Conservation (phyloP, 2,797 vertebrate species). For the Tympanoctomys barrerae region DNA sequence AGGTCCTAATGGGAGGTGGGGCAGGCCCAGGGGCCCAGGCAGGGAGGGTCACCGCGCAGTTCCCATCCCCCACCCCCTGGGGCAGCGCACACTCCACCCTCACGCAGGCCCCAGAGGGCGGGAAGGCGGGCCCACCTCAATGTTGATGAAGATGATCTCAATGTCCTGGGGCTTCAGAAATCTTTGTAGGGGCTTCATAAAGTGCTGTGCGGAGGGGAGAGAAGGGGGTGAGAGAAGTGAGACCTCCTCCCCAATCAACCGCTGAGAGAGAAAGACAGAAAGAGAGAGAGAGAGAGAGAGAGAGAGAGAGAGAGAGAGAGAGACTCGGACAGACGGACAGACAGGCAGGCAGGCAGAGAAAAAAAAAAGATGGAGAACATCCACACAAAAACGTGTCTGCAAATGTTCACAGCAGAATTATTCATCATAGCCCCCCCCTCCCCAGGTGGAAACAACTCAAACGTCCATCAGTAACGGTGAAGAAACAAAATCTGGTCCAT, state of each 20-base stretch:
- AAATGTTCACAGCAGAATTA: background rate
- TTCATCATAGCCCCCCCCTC: too few species aligned
- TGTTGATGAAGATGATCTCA: slow-evolving; percentile 95
- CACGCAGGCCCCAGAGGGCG: background rate
- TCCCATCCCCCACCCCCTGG: too few species aligned
- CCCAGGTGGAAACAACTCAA: background rate
- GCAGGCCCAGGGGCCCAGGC: background rate
- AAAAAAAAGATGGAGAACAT: too few species aligned
- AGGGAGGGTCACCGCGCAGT: background rate
- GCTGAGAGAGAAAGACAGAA: background rate
- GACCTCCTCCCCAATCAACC: background rate
- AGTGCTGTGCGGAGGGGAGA: slow-evolving; percentile 89
- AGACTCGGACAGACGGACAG: background rate
- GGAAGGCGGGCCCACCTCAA: slow-evolving; percentile 87
- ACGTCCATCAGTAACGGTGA: background rate
- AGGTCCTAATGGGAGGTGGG: slow-evolving; percentile 89
- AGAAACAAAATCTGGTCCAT: background rate
- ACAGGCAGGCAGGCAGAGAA: background rate
- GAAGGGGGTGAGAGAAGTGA: background rate
- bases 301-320: background rate
- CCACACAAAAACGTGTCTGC: background rate
- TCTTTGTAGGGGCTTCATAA: slow-evolving; percentile 93
- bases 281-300: background rate
- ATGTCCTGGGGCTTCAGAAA: slow-evolving; percentile 92
- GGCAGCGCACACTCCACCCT: background rate